Conservation (phyloP, 2,888 invertebrate genomes). For the Mesorhabditis sp. region DNA sequence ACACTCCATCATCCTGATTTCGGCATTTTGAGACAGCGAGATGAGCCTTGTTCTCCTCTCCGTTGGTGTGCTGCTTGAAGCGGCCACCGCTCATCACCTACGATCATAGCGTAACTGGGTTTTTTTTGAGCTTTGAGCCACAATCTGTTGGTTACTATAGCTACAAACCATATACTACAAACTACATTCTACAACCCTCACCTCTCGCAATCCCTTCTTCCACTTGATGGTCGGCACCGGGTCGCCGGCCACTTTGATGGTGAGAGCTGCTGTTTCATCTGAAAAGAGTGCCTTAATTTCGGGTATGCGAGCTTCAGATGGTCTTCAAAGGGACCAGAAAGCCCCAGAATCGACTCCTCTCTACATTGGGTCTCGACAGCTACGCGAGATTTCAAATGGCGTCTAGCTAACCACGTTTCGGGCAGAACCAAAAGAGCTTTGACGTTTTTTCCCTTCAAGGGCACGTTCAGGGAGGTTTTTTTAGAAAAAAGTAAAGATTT, state of each 20-base stretch:
- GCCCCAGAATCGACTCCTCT: not conserved
- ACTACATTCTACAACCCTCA: not conserved
- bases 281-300: slow-evolving; percentile 26
- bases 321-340: no score
- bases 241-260: slow-evolving; percentile 86
- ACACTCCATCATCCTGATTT: slow-evolving; percentile 70
- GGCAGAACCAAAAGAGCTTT: no score
- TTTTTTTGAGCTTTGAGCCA: no score
- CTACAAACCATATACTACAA: not conserved
- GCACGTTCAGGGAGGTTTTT: no score
- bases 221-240: slow-evolving; percentile 80
- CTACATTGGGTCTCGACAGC: not conserved
- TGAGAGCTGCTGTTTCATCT: slow-evolving; percentile 89
- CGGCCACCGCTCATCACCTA: slow-evolving; percentile 82
- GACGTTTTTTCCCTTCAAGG: no score
- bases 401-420: not conserved
- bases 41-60: slow-evolving; percentile 84
- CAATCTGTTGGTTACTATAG: no score
- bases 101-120: no score
- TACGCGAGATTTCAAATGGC: not conserved
- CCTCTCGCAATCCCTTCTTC: slow-evolving; percentile 50
- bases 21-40: slow-evolving; percentile 91
- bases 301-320: no score
- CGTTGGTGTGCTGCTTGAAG: slow-evolving; percentile 89
- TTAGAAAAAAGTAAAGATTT: no score